phyloP scores from a whole-genome alignment of 2,113 vertebrate genomes.

The Corythoichthys intestinalis region DNA sequence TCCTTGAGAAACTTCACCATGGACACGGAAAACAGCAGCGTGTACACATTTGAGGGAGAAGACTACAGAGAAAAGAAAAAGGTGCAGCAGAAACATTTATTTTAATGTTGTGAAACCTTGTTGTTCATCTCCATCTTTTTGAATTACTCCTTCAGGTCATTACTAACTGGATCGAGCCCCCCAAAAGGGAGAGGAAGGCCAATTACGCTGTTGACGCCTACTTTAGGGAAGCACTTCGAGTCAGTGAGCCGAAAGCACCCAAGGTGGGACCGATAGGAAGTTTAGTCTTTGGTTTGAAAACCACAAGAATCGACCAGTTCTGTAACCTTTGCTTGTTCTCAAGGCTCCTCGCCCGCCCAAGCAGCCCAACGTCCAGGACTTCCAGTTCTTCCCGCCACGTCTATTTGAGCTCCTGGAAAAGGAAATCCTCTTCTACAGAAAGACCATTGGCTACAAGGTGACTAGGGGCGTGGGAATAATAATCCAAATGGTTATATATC shows the following conservation, averaged over 20 bases:
- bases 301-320: too few species aligned
- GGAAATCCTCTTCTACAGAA: slow-evolving; percentile 97
- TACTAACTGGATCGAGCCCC: slow-evolving; percentile 98
- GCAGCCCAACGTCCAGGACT: slow-evolving; percentile 97
- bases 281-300: neutral
- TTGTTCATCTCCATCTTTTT: neutral
- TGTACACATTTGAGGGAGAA: slow-evolving; percentile 98
- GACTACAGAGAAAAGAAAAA: slow-evolving; percentile 99
- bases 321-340: neutral
- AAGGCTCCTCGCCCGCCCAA: slow-evolving; percentile 97
- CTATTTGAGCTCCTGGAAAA: slow-evolving; percentile 97
- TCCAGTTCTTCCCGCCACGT: slow-evolving; percentile 97
- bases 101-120: neutral
- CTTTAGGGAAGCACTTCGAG: slow-evolving; percentile 94
- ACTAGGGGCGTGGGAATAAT: too few species aligned
- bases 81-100: slow-evolving; percentile 61
- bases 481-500: too few species aligned
- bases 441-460: slow-evolving; percentile 99
- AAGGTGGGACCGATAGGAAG: slow-evolving; percentile 74
- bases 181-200: slow-evolving; percentile 96
- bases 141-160: slow-evolving; percentile 73
- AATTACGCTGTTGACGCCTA: slow-evolving; percentile 98
- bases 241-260: slow-evolving; percentile 97
- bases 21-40: slow-evolving; percentile 94
- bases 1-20: slow-evolving; percentile 95